These are phyloP conservation scores for Cossypha heuglini DNA, from an alignment of 2,797 vertebrate genomes.

Conservation along the genomic window DNA sequence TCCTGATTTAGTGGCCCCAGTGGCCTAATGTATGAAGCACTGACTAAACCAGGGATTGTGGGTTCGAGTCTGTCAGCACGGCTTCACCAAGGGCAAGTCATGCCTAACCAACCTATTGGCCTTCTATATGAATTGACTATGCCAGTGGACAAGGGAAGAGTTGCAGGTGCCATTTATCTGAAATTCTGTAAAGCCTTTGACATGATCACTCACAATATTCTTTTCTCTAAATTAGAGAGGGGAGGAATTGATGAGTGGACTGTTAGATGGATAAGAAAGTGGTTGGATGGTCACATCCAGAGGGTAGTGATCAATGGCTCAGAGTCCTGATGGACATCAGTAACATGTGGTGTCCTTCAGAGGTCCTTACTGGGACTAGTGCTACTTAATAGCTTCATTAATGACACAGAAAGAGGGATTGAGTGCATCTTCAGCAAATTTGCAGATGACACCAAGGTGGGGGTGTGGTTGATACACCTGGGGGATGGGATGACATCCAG, in stretches of 20 bases:
- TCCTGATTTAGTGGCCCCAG: not conserved
- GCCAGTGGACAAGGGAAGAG: not conserved
- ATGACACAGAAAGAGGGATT: not conserved
- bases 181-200: not conserved
- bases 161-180: not conserved
- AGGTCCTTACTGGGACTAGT: not conserved
- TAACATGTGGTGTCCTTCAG: not conserved
- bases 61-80: not conserved
- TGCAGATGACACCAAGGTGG: not conserved
- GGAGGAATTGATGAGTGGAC: not conserved
- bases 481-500: not conserved
- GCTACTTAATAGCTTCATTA: not conserved
- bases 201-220: fast-evolving
- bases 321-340: not conserved
- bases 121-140: not conserved
- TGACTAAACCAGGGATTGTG: conserved; percentile 53
- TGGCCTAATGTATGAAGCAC: conserved; percentile 58
- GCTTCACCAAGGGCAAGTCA: not conserved
- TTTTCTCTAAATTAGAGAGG: not conserved
- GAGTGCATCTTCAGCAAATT: not conserved
- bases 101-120: not conserved
- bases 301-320: not conserved
- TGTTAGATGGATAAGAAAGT: not conserved
- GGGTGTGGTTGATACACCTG: not conserved
- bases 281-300: not conserved